phyloP scores from a whole-genome alignment of 2,888 invertebrate species.

The Blastobasis adustella region DNA sequence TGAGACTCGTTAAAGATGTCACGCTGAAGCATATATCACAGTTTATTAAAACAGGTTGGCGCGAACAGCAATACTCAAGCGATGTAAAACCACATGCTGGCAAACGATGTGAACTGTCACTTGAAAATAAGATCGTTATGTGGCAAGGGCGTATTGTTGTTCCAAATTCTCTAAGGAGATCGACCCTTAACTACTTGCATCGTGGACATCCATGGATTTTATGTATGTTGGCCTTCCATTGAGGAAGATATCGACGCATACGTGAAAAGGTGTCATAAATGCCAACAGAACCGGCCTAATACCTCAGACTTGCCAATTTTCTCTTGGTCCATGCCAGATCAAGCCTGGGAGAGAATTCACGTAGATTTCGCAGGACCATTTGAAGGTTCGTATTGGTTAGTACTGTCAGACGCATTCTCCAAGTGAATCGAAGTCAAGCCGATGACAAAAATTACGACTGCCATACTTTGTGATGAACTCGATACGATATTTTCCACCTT shows the following conservation, averaged over 20 bases:
- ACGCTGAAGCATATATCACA: background rate
- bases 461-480: background rate
- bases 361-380: slow-evolving; percentile 3
- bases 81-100: background rate
- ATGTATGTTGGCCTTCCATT: slow-evolving; percentile 4
- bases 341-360: background rate
- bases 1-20: background rate
- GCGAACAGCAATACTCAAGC: background rate
- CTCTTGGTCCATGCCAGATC: slow-evolving; percentile 2
- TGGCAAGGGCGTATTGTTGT: background rate
- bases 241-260: slow-evolving; percentile 1
- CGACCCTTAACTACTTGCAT: background rate
- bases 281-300: background rate
- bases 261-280: background rate
- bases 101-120: background rate
- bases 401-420: background rate
- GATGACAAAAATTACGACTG: background rate
- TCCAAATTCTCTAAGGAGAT: background rate
- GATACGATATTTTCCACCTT: background rate
- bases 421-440: slow-evolving; percentile 1
- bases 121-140: background rate
- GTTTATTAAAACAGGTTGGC: background rate
- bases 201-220: background rate
- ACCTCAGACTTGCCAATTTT: background rate
- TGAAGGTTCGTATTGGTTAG: background rate